Evolutionary conservation across 2,113 vertebrate genomes (phyloP), one percentile per base, ranked within the genome.

Genomic region (Macrotus californicus): DNA sequence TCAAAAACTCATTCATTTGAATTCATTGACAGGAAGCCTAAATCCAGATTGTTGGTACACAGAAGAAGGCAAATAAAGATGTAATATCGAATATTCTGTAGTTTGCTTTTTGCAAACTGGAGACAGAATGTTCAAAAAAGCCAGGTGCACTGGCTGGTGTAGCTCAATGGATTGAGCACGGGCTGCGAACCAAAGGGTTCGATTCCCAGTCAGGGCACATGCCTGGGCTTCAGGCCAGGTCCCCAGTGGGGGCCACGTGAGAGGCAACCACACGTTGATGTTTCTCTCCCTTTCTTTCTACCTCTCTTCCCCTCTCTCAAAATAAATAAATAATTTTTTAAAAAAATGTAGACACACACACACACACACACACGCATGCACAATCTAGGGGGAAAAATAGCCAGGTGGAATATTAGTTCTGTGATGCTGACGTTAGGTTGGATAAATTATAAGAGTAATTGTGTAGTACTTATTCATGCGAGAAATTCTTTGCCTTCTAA

Each of bases 381-480:
- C 8, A 59, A 59, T 59, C 56, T 59, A 24, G 56, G 56, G 56
- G 21, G 21, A 3, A 39, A 46, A 87, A 91, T 70, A 70, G 34
- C 72, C 29, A 54, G 56, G 36, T 89, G 52, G 86, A 91, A 89
- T 79, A 89, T 92, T 87, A 89, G 94, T 80, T 95, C 75, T 46
- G 56, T n/a, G 81, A 95, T 61, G 48, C 87, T 87, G 79, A 77
- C 73, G 87, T 94, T 94, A 73, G n/a, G 8, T 82, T 95, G 94
- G 94, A 83, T 69, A 43, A 73, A 93, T 88, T 97, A 94, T 95
- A 94, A 95, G 72, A 94, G 93, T 76, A 84, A 91, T 91, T 89
- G 67, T 72, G 69, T 43, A 96, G 59, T 86, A 66, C 54, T 95
- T 77, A 54, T 64, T 95, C 89, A 73, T 67, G 76, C 84, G 56